These are phyloP conservation scores for Agrochola litura DNA, from an alignment of 2,888 invertebrate genomes.

Conservation along the genomic window DNA sequence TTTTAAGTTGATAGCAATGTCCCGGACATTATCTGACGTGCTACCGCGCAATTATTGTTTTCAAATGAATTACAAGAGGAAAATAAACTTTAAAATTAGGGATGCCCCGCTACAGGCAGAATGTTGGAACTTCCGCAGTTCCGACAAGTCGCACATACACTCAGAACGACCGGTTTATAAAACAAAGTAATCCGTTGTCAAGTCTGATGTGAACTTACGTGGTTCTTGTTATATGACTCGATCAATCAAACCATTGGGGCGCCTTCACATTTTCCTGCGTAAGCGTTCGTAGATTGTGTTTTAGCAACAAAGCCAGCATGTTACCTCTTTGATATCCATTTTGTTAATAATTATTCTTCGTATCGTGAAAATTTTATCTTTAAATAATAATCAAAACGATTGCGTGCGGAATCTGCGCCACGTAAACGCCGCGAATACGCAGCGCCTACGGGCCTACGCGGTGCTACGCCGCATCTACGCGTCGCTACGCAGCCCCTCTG, in stretches of 20 bases:
- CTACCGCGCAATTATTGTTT: slow-evolving; percentile 39
- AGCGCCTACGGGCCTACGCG: neutral
- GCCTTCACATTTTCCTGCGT: neutral
- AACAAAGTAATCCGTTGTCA: neutral
- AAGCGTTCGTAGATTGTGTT: neutral
- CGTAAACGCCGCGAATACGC: neutral
- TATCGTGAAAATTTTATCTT: neutral
- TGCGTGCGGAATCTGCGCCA: neutral
- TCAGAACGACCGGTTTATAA: slow-evolving; percentile 8
- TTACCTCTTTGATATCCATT: neutral
- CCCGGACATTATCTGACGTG: neutral
- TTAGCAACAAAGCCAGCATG: neutral
- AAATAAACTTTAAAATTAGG: slow-evolving; percentile 31
- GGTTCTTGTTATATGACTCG: neutral
- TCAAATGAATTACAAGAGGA: slow-evolving; percentile 46
- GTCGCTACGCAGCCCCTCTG: neutral
- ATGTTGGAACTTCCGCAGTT: slow-evolving; percentile 22
- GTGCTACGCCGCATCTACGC: neutral
- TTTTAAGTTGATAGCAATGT: slow-evolving; percentile 3
- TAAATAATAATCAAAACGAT: neutral
- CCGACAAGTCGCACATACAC: slow-evolving; percentile 20
- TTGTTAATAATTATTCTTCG: neutral
- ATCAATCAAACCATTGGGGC: neutral
- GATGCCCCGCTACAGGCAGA: slow-evolving; percentile 15
- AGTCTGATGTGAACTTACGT: neutral